Base-by-base conservation (phyloP, 2,113 vertebrate genomes). In the Mastomys coucha region DNA sequence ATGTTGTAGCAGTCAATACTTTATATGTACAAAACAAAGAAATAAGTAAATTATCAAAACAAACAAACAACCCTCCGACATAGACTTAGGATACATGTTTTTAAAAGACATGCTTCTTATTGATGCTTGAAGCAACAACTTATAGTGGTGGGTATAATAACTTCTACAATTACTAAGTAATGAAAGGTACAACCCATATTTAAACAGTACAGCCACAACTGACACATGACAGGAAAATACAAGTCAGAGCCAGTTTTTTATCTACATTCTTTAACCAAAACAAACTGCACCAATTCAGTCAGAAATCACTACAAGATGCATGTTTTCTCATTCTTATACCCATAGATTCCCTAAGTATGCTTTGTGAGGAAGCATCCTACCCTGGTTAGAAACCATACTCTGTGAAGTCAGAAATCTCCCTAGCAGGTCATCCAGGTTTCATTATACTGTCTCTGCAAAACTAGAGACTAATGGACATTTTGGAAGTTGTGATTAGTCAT, bases 21-120 rank as follows among this genome's bases (percentile, higher is more conserved):
- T 91, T 92, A 92, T 91, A 91, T 51, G n/a, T 17, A 82, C 53
- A 84, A 77, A 70, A 60, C 84, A 73, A 36, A 14, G 82, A 63
- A 24, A 17, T 82, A 73, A 22, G 56, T 1, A 84, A 7, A 49
- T 36, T 75, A 75, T 89, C 28, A 42, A 90, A 39, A 94, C 24
- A 69, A 69, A 65, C 88, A 92, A 72, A 49, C 24, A 42, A 73
- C 1, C 24, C 63, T 26, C 63, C 24, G 28, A 86, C 91, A 78
- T 39, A 67, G 2, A 22, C 3, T 56, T 84, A 49, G 77, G 80
- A 77, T 75, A 39, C 24, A 45, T 82, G 86, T 22, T 75, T 94
- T 84, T 24, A 33, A 70, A 39, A 95, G 58, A 82, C 13, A 49
- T 80, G 5, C 11, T 65, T 12, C 26, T 87, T 86, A 72, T 91